These are phyloP conservation scores for Drosophila neonasuta DNA, from an alignment of 2,888 invertebrate species.

Conservation along the genomic window DNA sequence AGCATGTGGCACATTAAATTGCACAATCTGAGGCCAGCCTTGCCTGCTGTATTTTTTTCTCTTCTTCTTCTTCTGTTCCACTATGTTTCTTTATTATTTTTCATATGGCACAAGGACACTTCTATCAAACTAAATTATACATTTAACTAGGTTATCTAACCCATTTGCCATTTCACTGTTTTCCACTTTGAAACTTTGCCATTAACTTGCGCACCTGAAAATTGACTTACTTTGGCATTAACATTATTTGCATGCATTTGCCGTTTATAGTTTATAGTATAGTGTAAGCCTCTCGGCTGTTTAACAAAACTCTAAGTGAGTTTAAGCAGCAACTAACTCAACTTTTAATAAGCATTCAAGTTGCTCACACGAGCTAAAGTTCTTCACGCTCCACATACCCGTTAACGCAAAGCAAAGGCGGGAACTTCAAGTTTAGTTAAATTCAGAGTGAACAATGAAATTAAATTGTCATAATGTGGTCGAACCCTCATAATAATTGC, in stretches of 20 bases:
- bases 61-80: slow-evolving; percentile 1
- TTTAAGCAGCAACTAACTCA: slow-evolving; percentile 35
- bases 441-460: too few species aligned
- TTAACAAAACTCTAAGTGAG: not conserved
- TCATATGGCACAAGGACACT: slow-evolving; percentile 68
- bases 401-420: not conserved
- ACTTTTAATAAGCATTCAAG: slow-evolving; percentile 57
- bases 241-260: slow-evolving; percentile 33
- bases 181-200: slow-evolving; percentile 12
- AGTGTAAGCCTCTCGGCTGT: not conserved
- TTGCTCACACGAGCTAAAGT: slow-evolving; percentile 8
- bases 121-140: slow-evolving; percentile 43
- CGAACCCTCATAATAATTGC: too few species aligned
- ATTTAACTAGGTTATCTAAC: slow-evolving; percentile 56
- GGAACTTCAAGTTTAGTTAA: not conserved
- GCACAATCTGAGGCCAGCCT: slow-evolving; percentile 21
- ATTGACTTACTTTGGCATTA: slow-evolving; percentile 27
- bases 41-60: slow-evolving; percentile 8
- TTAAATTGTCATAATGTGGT: too few species aligned
- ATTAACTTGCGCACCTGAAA: slow-evolving; percentile 9
- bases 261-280: not conserved
- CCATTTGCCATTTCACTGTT: slow-evolving; percentile 6
- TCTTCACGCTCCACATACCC: slow-evolving; percentile 12
- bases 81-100: slow-evolving; percentile 20
- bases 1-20: slow-evolving; percentile 35